A percentile compares a stretch with the other conserved stretches of the same genome.
phyloP scores from a whole-genome alignment of 2,888 invertebrate species.

The Eristalis tenax region DNA sequence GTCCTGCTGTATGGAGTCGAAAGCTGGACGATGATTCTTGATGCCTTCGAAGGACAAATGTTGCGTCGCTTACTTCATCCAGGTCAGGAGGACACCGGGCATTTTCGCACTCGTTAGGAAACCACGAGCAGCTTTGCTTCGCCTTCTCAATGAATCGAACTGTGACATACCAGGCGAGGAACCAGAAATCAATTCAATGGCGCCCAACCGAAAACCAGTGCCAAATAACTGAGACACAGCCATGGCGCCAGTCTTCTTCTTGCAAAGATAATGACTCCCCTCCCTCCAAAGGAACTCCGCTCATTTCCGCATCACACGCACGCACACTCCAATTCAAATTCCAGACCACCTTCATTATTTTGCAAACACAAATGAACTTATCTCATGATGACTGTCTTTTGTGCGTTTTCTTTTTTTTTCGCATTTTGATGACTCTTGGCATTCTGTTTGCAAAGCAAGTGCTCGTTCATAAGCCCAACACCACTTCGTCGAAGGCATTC shows the following conservation, averaged over 20 bases:
- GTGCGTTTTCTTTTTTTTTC: not conserved
- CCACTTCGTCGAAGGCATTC: not conserved
- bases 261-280: not conserved
- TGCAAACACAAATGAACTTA: not conserved
- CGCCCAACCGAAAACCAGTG: too few species aligned
- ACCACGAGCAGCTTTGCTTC: too few species aligned
- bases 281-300: not conserved
- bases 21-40: too few species aligned
- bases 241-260: not conserved
- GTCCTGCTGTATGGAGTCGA: too few species aligned
- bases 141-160: too few species aligned
- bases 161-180: too few species aligned
- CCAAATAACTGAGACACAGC: not conserved
- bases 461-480: not conserved
- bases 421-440: not conserved
- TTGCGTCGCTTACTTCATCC: too few species aligned
- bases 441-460: not conserved
- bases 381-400: not conserved
- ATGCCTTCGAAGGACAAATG: too few species aligned
- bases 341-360: not conserved
- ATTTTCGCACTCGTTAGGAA: too few species aligned
- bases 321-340: not conserved
- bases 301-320: not conserved
- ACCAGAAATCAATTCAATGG: too few species aligned
- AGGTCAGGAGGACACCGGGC: too few species aligned